phyloP scores from a whole-genome alignment of 2,888 invertebrate species.

The Argynnis bischoffii region DNA sequence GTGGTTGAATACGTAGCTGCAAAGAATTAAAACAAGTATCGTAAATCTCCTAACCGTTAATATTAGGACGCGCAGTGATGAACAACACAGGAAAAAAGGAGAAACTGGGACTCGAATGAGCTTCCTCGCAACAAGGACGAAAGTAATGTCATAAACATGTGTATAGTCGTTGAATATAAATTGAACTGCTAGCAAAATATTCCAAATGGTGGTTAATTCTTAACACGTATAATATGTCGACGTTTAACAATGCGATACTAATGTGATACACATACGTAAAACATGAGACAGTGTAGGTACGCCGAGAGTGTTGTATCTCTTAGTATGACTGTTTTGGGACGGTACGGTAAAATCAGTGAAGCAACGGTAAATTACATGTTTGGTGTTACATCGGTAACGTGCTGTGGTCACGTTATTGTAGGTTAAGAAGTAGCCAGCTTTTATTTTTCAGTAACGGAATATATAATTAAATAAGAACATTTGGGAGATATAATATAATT shows the following conservation, averaged over 20 bases:
- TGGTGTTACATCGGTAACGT: constrained; percentile 35
- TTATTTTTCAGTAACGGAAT: constrained; percentile 10
- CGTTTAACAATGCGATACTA: constrained; percentile 41
- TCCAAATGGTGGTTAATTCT: constrained; percentile 56
- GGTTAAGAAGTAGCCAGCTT: constrained; percentile 1
- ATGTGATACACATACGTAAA: constrained; percentile 35
- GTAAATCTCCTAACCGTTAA: constrained; percentile 53
- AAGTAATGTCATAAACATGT: constrained; percentile 70
- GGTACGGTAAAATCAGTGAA: constrained; percentile 32
- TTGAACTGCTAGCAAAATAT: constrained; percentile 52
- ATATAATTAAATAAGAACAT: no score
- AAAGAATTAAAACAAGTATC: background rate
- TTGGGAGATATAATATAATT: no score
- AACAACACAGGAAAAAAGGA: constrained; percentile 76
- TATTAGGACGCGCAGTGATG: constrained; percentile 61
- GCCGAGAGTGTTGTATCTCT: constrained; percentile 11
- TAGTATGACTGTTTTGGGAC: constrained; percentile 20
- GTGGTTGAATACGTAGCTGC: background rate
- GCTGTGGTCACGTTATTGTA: constrained; percentile 32
- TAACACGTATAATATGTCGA: constrained; percentile 62
- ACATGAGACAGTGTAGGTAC: constrained; percentile 21
- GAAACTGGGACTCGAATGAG: constrained; percentile 69
- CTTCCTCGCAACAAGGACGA: constrained; percentile 75
- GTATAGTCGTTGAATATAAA: constrained; percentile 61
- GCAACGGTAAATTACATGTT: constrained; percentile 31